phyloP scores from a whole-genome alignment of 2,113 vertebrate species.

The Microcebus ravelobensis region DNA sequence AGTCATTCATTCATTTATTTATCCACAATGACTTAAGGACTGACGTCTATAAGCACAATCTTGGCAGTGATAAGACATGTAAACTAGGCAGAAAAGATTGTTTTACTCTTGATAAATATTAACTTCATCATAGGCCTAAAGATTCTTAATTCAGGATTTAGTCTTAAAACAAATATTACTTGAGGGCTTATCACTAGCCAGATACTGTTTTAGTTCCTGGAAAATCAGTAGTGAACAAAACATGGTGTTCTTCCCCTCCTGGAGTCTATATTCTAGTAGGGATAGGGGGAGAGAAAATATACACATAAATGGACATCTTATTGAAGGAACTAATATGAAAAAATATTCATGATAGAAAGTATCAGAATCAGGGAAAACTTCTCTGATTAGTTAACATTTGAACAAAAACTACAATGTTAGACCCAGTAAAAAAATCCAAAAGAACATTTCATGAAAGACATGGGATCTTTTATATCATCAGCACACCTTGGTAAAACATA shows the following conservation, averaged over 20 bases:
- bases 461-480: neutral
- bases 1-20: neutral
- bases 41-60: neutral
- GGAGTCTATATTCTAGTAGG: neutral
- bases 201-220: neutral
- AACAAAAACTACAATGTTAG: neutral
- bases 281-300: neutral
- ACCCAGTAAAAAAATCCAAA: neutral
- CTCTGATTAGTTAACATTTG: neutral
- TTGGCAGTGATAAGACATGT: neutral
- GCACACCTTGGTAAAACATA: neutral
- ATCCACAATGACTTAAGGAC: neutral
- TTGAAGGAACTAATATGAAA: neutral
- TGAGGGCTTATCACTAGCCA: neutral
- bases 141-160: neutral
- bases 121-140: neutral
- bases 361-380: accelerated
- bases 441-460: neutral
- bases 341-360: neutral
- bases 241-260: neutral
- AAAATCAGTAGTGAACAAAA: neutral
- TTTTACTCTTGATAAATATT: neutral
- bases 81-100: neutral
- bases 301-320: neutral
- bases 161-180: neutral